These are phyloP conservation scores for Chaunax sp. DNA, from an alignment of 2,797 vertebrate genomes.

Conservation along the genomic window DNA sequence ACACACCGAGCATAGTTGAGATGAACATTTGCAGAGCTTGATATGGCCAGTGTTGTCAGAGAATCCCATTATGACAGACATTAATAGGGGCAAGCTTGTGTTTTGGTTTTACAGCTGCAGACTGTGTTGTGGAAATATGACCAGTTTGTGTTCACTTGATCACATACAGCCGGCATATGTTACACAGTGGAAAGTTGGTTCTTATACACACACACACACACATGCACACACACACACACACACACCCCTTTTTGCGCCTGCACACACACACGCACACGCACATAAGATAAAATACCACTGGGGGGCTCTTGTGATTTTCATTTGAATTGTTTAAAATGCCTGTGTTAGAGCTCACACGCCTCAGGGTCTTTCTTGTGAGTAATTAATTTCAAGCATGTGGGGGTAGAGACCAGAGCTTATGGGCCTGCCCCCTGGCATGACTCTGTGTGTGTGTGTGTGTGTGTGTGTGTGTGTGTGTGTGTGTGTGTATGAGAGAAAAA, in stretches of 20 bases:
- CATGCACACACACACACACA: not conserved
- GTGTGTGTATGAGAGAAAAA: slow-evolving; percentile 12
- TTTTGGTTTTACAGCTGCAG: slow-evolving; percentile 27
- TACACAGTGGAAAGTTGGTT: slow-evolving; percentile 34
- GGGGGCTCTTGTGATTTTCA: slow-evolving; percentile 66
- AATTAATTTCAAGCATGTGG: slow-evolving; percentile 82
- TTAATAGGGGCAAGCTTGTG: slow-evolving; percentile 33
- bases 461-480: slow-evolving; percentile 29
- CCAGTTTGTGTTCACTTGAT: slow-evolving; percentile 22
- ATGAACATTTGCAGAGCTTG: slow-evolving; percentile 43
- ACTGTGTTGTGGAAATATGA: slow-evolving; percentile 21
- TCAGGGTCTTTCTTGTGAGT: slow-evolving; percentile 78
- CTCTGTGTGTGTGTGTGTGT: slow-evolving; percentile 33
- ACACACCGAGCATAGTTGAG: slow-evolving; percentile 10
- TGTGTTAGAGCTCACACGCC: slow-evolving; percentile 69
- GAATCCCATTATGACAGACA: slow-evolving; percentile 40
- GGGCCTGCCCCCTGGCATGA: slow-evolving; percentile 67
- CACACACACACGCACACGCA: not conserved
- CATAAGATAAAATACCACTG: slow-evolving; percentile 62
- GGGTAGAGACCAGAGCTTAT: slow-evolving; percentile 71
- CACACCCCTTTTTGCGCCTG: too few species aligned
- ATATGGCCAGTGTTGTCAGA: slow-evolving; percentile 51
- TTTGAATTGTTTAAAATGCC: slow-evolving; percentile 78
- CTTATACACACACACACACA: slow-evolving; percentile 5
- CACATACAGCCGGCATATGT: slow-evolving; percentile 27